These are phyloP conservation scores for Eupithecia exiguata DNA, from an alignment of 2,888 invertebrate species.

Conservation along the genomic window DNA sequence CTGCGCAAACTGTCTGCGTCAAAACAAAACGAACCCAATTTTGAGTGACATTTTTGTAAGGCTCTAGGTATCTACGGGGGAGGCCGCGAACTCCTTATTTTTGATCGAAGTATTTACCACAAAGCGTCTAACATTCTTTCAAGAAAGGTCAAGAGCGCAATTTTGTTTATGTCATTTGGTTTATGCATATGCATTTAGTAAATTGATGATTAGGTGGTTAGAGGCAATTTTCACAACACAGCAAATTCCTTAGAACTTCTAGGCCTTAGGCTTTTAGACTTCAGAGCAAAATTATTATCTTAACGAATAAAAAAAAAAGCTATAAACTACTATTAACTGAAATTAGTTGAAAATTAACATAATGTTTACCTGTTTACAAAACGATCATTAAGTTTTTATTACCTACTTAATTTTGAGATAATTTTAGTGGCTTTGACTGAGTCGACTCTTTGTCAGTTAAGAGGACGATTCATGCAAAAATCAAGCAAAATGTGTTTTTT, in stretches of 20 bases:
- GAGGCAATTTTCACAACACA: background rate
- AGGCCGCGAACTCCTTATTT: too few species aligned
- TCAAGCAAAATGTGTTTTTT: too few species aligned
- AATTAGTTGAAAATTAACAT: background rate
- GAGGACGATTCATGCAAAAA: too few species aligned
- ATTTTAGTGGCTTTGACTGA: background rate
- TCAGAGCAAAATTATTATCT: too few species aligned
- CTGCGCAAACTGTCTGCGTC: too few species aligned
- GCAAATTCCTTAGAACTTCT: background rate
- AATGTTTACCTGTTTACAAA: background rate
- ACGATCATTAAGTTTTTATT: background rate
- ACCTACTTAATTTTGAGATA: background rate
- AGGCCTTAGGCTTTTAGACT: background rate
- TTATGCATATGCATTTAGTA: slow-evolving; percentile 22
- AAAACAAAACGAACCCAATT: too few species aligned
- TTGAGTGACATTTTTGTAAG: too few species aligned
- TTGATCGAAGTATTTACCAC: too few species aligned
- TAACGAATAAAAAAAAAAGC: too few species aligned
- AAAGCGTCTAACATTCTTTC: slow-evolving; percentile 26
- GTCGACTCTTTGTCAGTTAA: background rate
- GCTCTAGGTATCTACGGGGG: too few species aligned
- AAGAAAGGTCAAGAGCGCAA: slow-evolving; percentile 58
- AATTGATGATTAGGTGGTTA: background rate
- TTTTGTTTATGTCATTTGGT: slow-evolving; percentile 48
- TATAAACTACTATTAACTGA: background rate